phyloP scores from a whole-genome alignment of 2,113 vertebrate species.

The Elanus axillaris region DNA sequence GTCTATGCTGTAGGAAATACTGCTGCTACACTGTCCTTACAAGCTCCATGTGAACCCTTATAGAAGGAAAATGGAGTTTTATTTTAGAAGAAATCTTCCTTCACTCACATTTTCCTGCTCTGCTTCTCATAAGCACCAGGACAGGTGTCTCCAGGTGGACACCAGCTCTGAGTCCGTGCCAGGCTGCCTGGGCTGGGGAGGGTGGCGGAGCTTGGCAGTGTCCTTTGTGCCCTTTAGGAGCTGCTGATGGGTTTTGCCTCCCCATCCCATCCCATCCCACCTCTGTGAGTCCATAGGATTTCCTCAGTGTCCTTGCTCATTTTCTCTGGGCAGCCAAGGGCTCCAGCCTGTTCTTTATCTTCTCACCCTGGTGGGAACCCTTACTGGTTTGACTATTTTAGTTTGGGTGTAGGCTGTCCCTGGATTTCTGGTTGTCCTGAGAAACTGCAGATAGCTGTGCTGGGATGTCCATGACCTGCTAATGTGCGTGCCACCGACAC shows the following conservation, averaged over 20 bases:
- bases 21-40: not conserved
- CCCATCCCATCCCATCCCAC: not conserved
- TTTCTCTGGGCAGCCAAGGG: not conserved
- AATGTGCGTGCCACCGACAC: not conserved
- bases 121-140: not conserved
- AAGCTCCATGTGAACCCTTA: not conserved
- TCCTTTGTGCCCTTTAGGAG: not conserved
- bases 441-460: not conserved
- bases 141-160: not conserved
- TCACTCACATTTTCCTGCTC: not conserved
- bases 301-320: not conserved
- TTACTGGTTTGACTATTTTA: not conserved
- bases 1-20: not conserved
- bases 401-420: not conserved
- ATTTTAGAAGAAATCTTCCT: not conserved
- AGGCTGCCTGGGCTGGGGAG: not conserved
- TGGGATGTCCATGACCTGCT: not conserved
- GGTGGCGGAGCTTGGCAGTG: not conserved
- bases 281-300: not conserved
- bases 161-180: not conserved
- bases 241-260: not conserved
- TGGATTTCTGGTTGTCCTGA: not conserved
- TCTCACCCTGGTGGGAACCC: not conserved
- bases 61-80: not conserved
- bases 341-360: not conserved